Base-by-base conservation (phyloP, 2,888 invertebrate genomes). In the Cryptosula pallasiana region DNA sequence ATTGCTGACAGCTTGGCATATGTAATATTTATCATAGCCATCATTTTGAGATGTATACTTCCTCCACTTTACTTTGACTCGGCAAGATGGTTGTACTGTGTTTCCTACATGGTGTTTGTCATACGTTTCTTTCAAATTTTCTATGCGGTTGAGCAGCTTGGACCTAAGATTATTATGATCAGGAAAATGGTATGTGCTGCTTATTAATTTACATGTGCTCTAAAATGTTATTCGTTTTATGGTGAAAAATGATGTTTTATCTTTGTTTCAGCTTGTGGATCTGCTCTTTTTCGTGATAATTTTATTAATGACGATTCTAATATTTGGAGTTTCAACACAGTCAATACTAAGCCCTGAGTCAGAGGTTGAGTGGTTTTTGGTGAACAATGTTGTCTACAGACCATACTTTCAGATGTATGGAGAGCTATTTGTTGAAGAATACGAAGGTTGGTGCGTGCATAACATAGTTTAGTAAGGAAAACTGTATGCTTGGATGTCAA, bases 341-440 rank as follows among this genome's bases (percentile, higher is more conserved):
- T 81, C 83, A 5, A 81, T 86, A 73, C 78, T 85, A 72, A 82
- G 81, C 72, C 85, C 85, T 1, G 80, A 83, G 72, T 76, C 80
- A 2, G 73, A 76, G n/a, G 75, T 77, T 0, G 25, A 16, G n/a
- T 82, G 82, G 81, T 54, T 72, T n/a, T 75, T 83, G 0, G 75
- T 83, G 25, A 78, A 76, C 76, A 79, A 82, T 57, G 80, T 86
- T n/a, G 74, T 86, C 35, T 83, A 83, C 71, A 76, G 79, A 16
- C 86, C 86, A 1, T 85, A 86, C 76, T 86, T 84, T 83, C 84
- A 85, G 77, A 82, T 86, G 79, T 86, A 85, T 76, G 86, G 86
- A 54, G 85, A 86, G 74, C 79, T 86, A 9, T 82, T 82, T 76
- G 76, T 86, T 55, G 85, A 85, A 27, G 77, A 80, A 69, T 73